phyloP scores from a whole-genome alignment of 2,797 vertebrate species.

The Aeoliscus strigatus region DNA sequence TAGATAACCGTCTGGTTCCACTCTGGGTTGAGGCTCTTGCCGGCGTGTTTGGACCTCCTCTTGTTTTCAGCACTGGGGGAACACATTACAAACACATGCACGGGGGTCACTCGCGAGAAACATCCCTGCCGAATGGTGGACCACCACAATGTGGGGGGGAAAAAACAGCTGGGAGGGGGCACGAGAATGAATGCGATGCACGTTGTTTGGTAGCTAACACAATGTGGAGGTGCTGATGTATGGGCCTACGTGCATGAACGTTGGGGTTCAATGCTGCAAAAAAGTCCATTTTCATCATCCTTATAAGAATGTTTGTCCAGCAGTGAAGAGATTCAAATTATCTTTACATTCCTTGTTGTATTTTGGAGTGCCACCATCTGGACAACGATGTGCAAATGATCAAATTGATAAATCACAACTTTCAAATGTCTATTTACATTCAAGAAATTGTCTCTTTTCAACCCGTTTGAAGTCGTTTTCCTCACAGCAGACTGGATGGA shows the following conservation, averaged over 20 bases:
- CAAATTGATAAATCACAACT: no score
- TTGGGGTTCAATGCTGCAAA: slow-evolving; percentile 56
- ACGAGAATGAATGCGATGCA: slow-evolving; percentile 47
- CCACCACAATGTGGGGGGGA: slow-evolving; percentile 29
- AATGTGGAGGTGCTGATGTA: slow-evolving; percentile 23
- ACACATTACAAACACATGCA: slow-evolving; percentile 41
- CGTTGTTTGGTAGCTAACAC: slow-evolving; percentile 48
- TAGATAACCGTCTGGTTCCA: slow-evolving; percentile 99
- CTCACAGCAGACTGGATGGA: no score
- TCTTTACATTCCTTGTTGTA: no score
- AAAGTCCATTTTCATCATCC: slow-evolving; percentile 57
- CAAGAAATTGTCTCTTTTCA: no score
- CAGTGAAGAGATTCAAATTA: slow-evolving; percentile 9
- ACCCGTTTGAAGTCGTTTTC: no score
- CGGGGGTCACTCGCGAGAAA: slow-evolving; percentile 13
- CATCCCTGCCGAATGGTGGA: no score
- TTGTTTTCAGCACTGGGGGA: slow-evolving; percentile 90
- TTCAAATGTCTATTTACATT: no score
- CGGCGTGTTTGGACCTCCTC: slow-evolving; percentile 89
- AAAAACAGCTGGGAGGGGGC: no score
- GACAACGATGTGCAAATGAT: no score
- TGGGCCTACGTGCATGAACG: slow-evolving; percentile 49
- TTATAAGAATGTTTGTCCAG: slow-evolving; percentile 2
- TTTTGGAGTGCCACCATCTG: no score
- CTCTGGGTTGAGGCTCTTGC: slow-evolving; percentile 94